Percentiles rank a stretch among this genome's conserved stretches.
Evolutionary conservation across 2,113 vertebrate species (phyloP).

Genomic region (Solenodon paradoxus): DNA sequence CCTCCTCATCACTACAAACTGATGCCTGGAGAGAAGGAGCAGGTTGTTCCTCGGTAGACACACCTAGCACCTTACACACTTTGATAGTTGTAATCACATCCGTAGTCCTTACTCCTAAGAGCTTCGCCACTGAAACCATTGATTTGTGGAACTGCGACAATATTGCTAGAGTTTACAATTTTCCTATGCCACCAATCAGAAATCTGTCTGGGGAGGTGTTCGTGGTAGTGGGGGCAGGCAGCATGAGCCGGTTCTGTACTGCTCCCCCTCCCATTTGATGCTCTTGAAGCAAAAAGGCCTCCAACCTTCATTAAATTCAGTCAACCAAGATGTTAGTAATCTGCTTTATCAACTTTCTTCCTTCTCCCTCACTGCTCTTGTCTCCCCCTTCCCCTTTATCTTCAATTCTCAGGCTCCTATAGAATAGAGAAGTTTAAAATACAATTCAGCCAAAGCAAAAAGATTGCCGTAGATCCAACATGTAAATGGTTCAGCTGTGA

Average conservation of each 20-base stretch:
- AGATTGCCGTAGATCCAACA: not conserved
- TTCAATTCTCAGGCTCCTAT: slow-evolving; percentile 33
- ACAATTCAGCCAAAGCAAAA: slow-evolving; percentile 55
- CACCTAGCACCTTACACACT: slow-evolving; percentile 75
- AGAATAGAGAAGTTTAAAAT: slow-evolving; percentile 24
- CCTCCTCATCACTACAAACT: not conserved
- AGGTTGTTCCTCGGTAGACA: slow-evolving; percentile 60
- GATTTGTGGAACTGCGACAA: slow-evolving; percentile 52
- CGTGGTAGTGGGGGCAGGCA: not conserved
- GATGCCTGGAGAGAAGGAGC: slow-evolving; percentile 44
- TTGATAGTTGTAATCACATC: slow-evolving; percentile 45
- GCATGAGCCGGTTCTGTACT: not conserved
- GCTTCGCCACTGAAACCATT: not conserved
- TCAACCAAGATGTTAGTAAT: slow-evolving; percentile 30
- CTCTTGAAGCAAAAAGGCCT: slow-evolving; percentile 36
- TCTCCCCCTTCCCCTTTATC: not conserved
- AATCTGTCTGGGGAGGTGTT: not conserved
- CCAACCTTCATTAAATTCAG: slow-evolving; percentile 15
- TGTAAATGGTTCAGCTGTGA: slow-evolving; percentile 21
- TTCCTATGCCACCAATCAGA: slow-evolving; percentile 19
- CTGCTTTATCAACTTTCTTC: slow-evolving; percentile 30
- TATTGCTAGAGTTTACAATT: slow-evolving; percentile 52
- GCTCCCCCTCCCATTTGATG: not conserved
- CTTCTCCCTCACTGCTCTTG: not conserved
- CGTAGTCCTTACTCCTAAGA: slow-evolving; percentile 63